These are phyloP conservation scores for Coronaproctus castanopsis DNA, from an alignment of 2,888 invertebrate genomes.

Conservation along the genomic window DNA sequence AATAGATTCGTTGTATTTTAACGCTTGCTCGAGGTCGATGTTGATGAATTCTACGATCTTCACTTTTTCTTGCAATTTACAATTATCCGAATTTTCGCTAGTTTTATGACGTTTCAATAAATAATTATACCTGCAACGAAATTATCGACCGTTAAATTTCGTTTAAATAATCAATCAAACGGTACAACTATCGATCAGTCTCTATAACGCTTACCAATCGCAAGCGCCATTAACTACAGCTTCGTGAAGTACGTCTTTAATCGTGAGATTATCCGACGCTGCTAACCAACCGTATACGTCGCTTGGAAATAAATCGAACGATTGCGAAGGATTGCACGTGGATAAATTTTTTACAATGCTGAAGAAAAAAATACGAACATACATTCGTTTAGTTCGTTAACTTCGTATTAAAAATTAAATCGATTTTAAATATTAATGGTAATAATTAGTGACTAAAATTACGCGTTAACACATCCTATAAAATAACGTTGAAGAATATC, in stretches of 20 bases:
- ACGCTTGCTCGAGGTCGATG: constrained; percentile 56
- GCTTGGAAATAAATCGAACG: constrained; percentile 44
- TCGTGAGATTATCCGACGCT: constrained; percentile 31
- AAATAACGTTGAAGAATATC: too few relatives aligned
- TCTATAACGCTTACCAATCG: constrained; percentile 39
- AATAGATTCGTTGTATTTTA: constrained; percentile 58
- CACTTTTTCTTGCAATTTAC: constrained; percentile 52
- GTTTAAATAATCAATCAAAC: too few relatives aligned
- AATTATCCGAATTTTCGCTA: constrained; percentile 41
- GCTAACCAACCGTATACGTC: constrained; percentile 44
- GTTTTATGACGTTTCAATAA: constrained; percentile 47
- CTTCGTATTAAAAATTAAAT: constrained; percentile 1
- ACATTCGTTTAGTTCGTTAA: not conserved
- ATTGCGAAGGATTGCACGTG: constrained; percentile 37
- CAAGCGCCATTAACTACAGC: constrained; percentile 52
- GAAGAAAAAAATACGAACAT: constrained; percentile 14
- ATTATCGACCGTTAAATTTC: too few relatives aligned
- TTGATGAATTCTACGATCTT: constrained; percentile 62
- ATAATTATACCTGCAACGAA: constrained; percentile 35
- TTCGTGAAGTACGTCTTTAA: constrained; percentile 41
- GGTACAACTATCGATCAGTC: not conserved
- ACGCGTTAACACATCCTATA: too few relatives aligned
- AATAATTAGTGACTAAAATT: too few relatives aligned
- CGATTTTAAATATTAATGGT: too few relatives aligned
- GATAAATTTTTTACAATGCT: constrained; percentile 46